Evolutionary conservation across 2,797 vertebrate species (phyloP), one percentile per base, ranked within the genome.

Genomic region (Enteromius afrohamiltoni): DNA sequence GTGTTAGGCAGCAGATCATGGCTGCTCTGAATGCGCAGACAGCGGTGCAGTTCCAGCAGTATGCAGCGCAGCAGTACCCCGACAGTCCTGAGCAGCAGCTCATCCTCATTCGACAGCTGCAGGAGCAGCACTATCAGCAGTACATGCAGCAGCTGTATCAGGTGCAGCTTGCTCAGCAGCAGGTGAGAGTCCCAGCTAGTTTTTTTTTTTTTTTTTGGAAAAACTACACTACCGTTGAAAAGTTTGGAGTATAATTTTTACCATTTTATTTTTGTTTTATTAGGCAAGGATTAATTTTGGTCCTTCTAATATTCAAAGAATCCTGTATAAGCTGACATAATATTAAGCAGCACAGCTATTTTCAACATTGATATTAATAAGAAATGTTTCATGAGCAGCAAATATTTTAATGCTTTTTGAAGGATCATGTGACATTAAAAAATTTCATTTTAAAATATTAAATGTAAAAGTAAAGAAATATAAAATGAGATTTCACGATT

Each of bases 71-170:
- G 91, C 98, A 99, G 89, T 99, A 99, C 80, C 98, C 98, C 1
- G 96, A 97, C 89, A 99, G 96, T 93, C 95, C 95, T 0, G 98
- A 99, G 42, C 98, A 99, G 88, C 98, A 99, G 92, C 95, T 98
- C 87, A 92, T 97, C 84, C 97, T 99, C 84, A 98, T 99, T 91
- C 96, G 97, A 4, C 98, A 99, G 94, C 95, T 99, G 58, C 98
- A 99, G 93, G 98, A 99, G 86, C 98, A 99, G 88, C 98, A 99
- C 92, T 99, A 99, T 91, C 98, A 99, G 88, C 98, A 99, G 89
- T 99, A 99, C 92, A 99, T 99, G 98, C 98, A 99, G 88, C 98
- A 99, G 94, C 93, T 99, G 77, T 99, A 99, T 90, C 98, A 99
- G 90, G 98, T 99, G 83, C 98, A 99, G 93, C 96, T 99, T 4